These are phyloP conservation scores for Hystrix brachyura DNA, from an alignment of 2,113 vertebrate species.

Conservation along the genomic window DNA sequence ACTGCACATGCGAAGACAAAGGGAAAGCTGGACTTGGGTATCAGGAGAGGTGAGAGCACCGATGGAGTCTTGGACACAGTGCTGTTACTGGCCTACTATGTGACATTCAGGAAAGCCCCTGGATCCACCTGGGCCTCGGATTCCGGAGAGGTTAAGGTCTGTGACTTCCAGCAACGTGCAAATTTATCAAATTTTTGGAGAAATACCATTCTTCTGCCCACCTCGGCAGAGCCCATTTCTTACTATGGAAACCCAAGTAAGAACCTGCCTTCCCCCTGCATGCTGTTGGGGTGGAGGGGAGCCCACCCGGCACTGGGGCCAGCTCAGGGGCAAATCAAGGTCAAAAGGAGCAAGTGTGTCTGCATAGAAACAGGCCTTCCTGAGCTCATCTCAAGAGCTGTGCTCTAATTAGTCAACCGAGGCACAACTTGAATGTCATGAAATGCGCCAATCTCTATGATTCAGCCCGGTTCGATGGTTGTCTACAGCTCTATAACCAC, in stretches of 20 bases:
- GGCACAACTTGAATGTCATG: background rate
- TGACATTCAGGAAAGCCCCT: background rate
- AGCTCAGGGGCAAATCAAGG: background rate
- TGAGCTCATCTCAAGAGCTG: background rate
- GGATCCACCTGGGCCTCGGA: background rate
- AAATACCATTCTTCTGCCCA: background rate
- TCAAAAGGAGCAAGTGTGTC: background rate
- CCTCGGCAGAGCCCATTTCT: background rate
- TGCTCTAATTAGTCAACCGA: background rate
- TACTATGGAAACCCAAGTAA: background rate
- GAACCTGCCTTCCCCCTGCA: no score
- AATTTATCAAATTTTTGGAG: background rate
- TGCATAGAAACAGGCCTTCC: background rate
- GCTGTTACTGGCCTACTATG: background rate
- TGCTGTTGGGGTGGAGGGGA: background rate
- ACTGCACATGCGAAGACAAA: accelerated
- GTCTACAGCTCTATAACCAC: background rate
- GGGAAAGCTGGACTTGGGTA: background rate
- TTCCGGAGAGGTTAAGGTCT: background rate
- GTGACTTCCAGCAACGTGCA: background rate
- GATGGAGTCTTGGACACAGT: background rate
- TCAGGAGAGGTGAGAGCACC: accelerated
- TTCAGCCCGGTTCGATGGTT: background rate
- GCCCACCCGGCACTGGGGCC: accelerated
- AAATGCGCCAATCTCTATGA: background rate